Conservation (phyloP, 1,140 invertebrate genomes). For the Callitettix versicolor region DNA sequence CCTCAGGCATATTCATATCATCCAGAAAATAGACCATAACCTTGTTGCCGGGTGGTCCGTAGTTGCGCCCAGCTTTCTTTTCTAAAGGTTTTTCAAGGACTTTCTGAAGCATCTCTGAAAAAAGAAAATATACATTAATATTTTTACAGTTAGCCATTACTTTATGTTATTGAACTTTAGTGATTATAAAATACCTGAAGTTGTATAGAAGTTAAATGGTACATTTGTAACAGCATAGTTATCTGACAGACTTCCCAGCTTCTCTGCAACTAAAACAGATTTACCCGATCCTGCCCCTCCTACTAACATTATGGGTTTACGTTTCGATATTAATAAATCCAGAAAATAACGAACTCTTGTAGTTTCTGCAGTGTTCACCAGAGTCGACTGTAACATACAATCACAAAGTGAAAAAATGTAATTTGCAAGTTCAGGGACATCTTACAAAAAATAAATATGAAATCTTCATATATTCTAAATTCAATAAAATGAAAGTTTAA, state of each 20-base stretch:
- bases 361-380: conserved; percentile 86
- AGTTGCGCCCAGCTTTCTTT: conserved; percentile 90
- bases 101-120: conserved; percentile 72
- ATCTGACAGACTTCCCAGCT: conserved; percentile 62
- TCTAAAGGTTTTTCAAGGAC: conserved; percentile 86
- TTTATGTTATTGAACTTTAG: too few relatives aligned
- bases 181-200: too few relatives aligned
- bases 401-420: conserved; percentile 15
- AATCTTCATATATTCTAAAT: too few relatives aligned
- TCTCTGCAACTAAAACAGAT: conserved; percentile 75
- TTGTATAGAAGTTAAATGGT: conserved; percentile 93
- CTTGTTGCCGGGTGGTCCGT: conserved; percentile 82
- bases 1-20: conserved; percentile 94
- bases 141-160: not conserved
- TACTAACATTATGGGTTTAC: conserved; percentile 82
- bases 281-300: conserved; percentile 81
- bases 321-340: conserved; percentile 69
- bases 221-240: conserved; percentile 75
- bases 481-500: too few relatives aligned
- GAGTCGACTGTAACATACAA: conserved; percentile 43
- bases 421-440: too few relatives aligned
- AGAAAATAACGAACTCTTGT: conserved; percentile 81
- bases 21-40: conserved; percentile 90
- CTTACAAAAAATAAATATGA: too few relatives aligned
- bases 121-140: not conserved